Conservation (phyloP, 2,113 vertebrate species). For the Felis chaus region DNA sequence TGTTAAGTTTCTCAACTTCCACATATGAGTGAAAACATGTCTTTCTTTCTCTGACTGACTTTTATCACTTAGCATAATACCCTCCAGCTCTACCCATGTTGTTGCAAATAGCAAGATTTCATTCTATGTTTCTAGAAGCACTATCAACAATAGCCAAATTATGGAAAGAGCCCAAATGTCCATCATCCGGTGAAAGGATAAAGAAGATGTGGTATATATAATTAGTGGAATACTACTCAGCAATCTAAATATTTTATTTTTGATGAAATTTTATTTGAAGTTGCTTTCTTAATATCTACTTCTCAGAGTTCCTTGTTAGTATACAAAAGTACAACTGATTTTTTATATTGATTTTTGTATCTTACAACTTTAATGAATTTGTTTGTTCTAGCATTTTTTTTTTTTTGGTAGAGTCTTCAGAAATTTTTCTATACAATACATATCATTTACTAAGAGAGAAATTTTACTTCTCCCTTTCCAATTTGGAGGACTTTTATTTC, state of each 20-base stretch:
- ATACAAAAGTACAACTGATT: neutral
- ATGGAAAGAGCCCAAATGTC: too few relatives aligned
- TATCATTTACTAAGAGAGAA: neutral
- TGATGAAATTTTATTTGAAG: neutral
- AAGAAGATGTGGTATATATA: too few relatives aligned
- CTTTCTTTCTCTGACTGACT: too few relatives aligned
- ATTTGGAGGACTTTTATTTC: neutral
- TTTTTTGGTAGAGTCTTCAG: neutral
- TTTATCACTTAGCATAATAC: too few relatives aligned
- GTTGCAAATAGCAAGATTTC: too few relatives aligned
- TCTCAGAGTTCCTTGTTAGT: neutral
- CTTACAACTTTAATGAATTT: neutral
- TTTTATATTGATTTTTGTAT: neutral
- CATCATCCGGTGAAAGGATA: too few relatives aligned
- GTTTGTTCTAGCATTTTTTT: neutral
- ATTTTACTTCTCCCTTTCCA: neutral
- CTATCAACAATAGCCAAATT: too few relatives aligned
- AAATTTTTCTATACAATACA: neutral
- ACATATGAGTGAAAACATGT: too few relatives aligned
- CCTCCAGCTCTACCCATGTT: too few relatives aligned
- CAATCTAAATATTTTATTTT: neutral
- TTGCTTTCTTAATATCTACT: neutral
- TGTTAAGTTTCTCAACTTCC: too few relatives aligned
- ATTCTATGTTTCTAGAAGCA: too few relatives aligned
- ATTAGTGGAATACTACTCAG: too few relatives aligned